A percentile compares a stretch with the other conserved stretches of the same genome.
Evolutionary conservation across 1,140 invertebrate species (phyloP).

Genomic region (Mesaphorura yosii): DNA sequence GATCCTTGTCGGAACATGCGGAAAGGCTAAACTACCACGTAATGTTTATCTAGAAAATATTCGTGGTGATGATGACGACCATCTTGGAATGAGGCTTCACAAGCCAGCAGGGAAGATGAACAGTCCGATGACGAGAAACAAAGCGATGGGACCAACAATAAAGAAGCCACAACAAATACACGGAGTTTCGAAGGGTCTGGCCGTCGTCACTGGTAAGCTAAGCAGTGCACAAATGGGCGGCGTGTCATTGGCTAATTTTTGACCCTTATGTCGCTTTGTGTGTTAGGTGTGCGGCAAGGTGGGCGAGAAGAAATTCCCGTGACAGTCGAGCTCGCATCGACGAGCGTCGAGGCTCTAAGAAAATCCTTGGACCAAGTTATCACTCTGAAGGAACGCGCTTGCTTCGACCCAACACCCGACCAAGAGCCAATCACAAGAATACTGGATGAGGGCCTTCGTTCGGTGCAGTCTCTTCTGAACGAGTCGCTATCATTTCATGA

Average conservation of each 20-base stretch:
- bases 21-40: not conserved
- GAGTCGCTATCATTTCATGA: conserved; percentile 28
- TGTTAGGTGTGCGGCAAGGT: conserved; percentile 2
- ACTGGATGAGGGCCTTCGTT: conserved; percentile 27
- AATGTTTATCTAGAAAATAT: conserved; percentile 21
- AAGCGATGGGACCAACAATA: conserved; percentile 22
- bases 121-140: conserved; percentile 23
- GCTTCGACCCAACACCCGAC: conserved; percentile 23
- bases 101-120: conserved; percentile 26
- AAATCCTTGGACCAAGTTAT: conserved; percentile 31
- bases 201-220: conserved; percentile 31
- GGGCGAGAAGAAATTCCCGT: conserved; percentile 11
- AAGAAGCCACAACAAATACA: conserved; percentile 30
- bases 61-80: conserved; percentile 18
- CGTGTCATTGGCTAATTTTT: not conserved
- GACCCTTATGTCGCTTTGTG: not conserved
- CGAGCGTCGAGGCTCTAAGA: conserved; percentile 20
- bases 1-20: not conserved
- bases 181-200: conserved; percentile 21
- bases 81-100: conserved; percentile 24
- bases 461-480: conserved; percentile 21
- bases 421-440: conserved; percentile 27
- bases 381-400: conserved; percentile 15
- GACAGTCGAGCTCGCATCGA: conserved; percentile 18
- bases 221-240: conserved; percentile 22